phyloP scores from a whole-genome alignment of 2,888 invertebrate species.

The Calameuta filiformis region DNA sequence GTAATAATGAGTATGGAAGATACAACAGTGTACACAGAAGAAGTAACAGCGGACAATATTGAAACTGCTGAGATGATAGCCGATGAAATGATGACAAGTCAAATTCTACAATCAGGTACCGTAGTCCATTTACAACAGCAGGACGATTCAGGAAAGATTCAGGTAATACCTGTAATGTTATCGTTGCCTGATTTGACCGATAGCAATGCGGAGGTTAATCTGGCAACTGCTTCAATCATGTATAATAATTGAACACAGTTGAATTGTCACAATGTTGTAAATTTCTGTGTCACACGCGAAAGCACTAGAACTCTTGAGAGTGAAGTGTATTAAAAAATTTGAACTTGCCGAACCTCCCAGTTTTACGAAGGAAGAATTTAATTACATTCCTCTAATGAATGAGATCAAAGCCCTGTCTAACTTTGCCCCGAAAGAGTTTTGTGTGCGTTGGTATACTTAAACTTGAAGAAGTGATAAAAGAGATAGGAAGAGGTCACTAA shows the following conservation, averaged over 20 bases:
- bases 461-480: neutral
- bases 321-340: neutral
- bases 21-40: constrained; percentile 60
- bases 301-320: neutral
- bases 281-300: neutral
- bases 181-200: constrained; percentile 60
- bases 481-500: neutral
- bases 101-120: constrained; percentile 54
- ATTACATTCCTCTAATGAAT: neutral
- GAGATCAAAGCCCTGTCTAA: neutral
- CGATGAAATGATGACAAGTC: constrained; percentile 53
- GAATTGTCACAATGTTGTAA: neutral
- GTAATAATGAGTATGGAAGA: constrained; percentile 61
- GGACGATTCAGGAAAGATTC: constrained; percentile 59
- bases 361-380: neutral
- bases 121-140: constrained; percentile 56
- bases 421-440: neutral
- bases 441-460: neutral
- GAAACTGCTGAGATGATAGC: constrained; percentile 54
- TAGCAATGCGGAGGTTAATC: constrained; percentile 54
- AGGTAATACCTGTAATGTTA: constrained; percentile 61
- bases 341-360: neutral
- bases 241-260: constrained; percentile 50
- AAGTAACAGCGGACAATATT: constrained; percentile 59
- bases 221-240: constrained; percentile 61